Conservation (phyloP, 1,140 invertebrate genomes). For the Orius insidiosus region DNA sequence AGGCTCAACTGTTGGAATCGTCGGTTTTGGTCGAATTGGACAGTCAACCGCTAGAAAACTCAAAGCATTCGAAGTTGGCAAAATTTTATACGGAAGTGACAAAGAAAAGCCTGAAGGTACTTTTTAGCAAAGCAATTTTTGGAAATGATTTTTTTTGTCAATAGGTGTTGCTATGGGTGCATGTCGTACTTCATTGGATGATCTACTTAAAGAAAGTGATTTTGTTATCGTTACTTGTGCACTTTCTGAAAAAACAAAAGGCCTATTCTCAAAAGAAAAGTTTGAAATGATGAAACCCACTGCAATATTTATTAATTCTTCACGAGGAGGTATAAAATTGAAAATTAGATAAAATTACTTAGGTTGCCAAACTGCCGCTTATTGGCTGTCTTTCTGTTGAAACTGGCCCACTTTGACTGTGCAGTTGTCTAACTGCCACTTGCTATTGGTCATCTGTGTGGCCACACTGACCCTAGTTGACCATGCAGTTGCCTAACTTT, state of each 20-base stretch:
- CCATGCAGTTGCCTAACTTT: no score
- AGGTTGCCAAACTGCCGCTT: no score
- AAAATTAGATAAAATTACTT: no score
- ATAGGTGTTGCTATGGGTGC: constrained; percentile 43
- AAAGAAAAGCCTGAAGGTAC: constrained; percentile 33
- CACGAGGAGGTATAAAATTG: constrained; percentile 54
- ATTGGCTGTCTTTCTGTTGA: no score
- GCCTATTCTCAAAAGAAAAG: constrained; percentile 52
- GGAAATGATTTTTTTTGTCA: background rate
- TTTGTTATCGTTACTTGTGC: constrained; percentile 61
- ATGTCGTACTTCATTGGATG: constrained; percentile 48
- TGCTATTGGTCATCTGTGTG: no score
- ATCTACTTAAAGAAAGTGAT: constrained; percentile 52
- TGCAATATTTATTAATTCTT: constrained; percentile 73
- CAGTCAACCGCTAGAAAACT: constrained; percentile 51
- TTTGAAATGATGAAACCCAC: constrained; percentile 70
- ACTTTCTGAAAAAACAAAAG: constrained; percentile 52
- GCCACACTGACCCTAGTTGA: no score
- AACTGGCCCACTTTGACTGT: no score
- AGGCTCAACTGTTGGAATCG: constrained; percentile 66
- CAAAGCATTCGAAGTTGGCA: constrained; percentile 48
- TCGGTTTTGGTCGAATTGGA: constrained; percentile 74
- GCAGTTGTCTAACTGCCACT: no score
- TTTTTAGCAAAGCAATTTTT: background rate
- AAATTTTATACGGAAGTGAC: constrained; percentile 55